These are phyloP conservation scores for Bombus pyrosoma DNA, from an alignment of 1,140 invertebrate species.

Conservation along the genomic window DNA sequence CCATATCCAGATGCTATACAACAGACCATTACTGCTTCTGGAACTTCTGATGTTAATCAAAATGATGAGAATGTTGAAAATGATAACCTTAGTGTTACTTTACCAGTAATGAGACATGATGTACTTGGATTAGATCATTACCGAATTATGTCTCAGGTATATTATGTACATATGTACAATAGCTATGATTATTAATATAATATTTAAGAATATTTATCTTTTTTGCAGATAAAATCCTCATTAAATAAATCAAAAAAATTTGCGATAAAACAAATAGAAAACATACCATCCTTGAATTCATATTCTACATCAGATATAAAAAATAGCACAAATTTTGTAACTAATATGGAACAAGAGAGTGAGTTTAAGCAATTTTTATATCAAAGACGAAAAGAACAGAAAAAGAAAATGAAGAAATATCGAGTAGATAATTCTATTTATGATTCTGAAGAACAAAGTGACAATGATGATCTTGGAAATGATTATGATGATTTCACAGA, in stretches of 20 bases:
- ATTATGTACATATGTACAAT: neutral
- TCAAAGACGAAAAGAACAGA: slow-evolving; percentile 48
- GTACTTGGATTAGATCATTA: slow-evolving; percentile 87
- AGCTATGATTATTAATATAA: slow-evolving; percentile 6
- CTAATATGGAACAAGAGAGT: slow-evolving; percentile 42
- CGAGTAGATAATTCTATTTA: neutral
- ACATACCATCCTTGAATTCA: neutral
- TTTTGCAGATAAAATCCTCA: slow-evolving; percentile 63
- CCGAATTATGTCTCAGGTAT: slow-evolving; percentile 84
- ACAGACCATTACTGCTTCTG: neutral
- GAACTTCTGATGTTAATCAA: slow-evolving; percentile 42
- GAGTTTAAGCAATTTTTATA: slow-evolving; percentile 66
- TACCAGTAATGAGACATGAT: slow-evolving; percentile 86
- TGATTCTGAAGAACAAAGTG: slow-evolving; percentile 19
- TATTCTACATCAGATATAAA: neutral
- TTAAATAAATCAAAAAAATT: slow-evolving; percentile 47
- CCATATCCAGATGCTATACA: neutral
- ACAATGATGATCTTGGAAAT: slow-evolving; percentile 17
- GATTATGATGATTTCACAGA: neutral
- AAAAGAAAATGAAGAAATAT: neutral
- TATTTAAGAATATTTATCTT: slow-evolving; percentile 21
- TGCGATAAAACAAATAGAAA: neutral
- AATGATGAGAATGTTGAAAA: slow-evolving; percentile 63
- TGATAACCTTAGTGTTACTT: slow-evolving; percentile 45
- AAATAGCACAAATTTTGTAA: slow-evolving; percentile 18